Conservation (phyloP, 1,140 invertebrate genomes). For the Pollicipes pollicipes region DNA sequence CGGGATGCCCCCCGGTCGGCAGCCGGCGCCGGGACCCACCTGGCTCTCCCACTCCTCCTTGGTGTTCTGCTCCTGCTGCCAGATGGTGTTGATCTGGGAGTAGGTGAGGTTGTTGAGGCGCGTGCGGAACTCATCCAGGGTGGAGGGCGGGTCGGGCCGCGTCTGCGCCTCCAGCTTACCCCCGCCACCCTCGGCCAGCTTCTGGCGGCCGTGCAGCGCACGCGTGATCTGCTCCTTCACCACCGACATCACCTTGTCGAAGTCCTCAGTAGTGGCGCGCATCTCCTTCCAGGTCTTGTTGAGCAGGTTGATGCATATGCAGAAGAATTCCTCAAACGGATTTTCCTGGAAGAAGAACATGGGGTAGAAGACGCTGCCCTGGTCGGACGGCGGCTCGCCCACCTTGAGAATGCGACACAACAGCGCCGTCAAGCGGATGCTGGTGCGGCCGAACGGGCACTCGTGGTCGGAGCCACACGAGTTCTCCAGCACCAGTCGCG, state of each 20-base stretch:
- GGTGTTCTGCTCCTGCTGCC: no score
- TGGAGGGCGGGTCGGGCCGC: no score
- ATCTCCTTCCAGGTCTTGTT: conserved; percentile 99
- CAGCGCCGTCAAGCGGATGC: conserved; percentile 73
- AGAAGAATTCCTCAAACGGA: conserved; percentile 90
- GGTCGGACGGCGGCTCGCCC: conserved; percentile 74
- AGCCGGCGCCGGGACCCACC: no score
- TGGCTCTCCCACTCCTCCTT: no score
- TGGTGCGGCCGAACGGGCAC: conserved; percentile 85
- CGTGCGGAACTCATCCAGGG: no score
- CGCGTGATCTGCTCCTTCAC: conserved; percentile 79
- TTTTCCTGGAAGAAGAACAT: conserved; percentile 89
- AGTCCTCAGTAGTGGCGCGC: conserved; percentile 86
- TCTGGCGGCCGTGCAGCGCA: conserved; percentile 37
- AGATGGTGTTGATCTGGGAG: no score
- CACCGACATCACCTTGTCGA: conserved; percentile 69
- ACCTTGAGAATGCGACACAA: conserved; percentile 67
- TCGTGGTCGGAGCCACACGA: conserved; percentile 84
- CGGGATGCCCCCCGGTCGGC: no score
- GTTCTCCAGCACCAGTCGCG: conserved; percentile 71
- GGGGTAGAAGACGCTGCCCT: conserved; percentile 73
- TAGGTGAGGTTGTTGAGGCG: no score
- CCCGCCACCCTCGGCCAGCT: no score
- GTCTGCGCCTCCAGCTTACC: no score
- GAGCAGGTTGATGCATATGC: conserved; percentile 71